Percentiles rank a stretch among this genome's conserved stretches.
Evolutionary conservation across 2,113 vertebrate genomes (phyloP).

Genomic region (Syrmaticus mikado): DNA sequence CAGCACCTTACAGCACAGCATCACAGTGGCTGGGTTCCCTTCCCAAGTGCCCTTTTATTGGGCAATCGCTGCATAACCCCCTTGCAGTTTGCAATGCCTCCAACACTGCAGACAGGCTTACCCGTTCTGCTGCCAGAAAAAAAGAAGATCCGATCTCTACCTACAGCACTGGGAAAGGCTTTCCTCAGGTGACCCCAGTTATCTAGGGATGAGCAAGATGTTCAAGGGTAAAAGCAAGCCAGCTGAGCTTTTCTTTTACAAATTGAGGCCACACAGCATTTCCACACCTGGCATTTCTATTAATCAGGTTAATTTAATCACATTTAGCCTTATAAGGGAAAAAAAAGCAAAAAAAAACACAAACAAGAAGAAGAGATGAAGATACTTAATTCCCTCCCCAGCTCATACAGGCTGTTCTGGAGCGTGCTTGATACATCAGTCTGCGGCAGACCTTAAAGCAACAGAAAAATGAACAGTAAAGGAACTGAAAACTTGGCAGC

Average conservation of each 20-base stretch:
- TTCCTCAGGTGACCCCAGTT: not conserved
- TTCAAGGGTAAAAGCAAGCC: not conserved
- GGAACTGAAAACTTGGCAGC: not conserved
- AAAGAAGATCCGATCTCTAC: not conserved
- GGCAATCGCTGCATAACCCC: not conserved
- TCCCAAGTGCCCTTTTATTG: not conserved
- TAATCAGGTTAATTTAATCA: slow-evolving; percentile 12
- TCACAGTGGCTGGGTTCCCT: not conserved
- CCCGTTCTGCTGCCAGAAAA: not conserved
- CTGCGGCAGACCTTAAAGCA: not conserved
- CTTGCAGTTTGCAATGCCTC: not conserved
- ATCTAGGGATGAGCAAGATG: not conserved
- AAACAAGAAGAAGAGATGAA: not conserved
- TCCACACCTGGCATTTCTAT: not conserved
- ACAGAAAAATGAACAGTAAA: not conserved
- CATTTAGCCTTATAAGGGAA: not conserved
- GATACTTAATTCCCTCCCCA: not conserved
- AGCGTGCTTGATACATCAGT: not conserved
- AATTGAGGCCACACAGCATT: not conserved
- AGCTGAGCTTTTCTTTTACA: not conserved
- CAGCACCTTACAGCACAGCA: not conserved
- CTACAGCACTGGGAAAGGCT: not conserved
- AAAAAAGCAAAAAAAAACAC: not conserved
- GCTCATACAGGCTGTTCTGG: not conserved
- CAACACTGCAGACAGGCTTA: not conserved